Conservation (phyloP, 2,113 vertebrate genomes). For the Grus americana region DNA sequence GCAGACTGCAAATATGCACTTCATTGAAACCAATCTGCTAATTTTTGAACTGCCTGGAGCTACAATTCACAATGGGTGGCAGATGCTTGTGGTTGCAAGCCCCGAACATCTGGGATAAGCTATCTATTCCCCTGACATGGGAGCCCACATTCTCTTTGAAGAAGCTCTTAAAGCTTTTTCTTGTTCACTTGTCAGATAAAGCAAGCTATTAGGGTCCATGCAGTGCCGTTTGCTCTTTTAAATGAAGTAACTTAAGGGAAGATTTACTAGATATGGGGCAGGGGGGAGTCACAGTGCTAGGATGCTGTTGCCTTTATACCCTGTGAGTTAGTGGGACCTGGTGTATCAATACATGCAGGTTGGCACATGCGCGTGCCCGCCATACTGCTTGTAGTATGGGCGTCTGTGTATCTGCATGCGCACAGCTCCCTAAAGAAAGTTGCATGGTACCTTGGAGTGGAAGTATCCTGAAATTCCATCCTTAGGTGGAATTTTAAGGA, state of each 20-base stretch:
- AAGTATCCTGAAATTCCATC: background rate
- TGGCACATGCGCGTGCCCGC: background rate
- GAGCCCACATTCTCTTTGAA: slow-evolving; percentile 8
- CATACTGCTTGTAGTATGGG: background rate
- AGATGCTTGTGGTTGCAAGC: slow-evolving; percentile 21
- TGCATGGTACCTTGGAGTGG: background rate
- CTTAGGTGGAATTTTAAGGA: background rate
- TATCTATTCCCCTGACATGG: slow-evolving; percentile 5
- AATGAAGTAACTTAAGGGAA: background rate
- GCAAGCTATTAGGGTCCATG: background rate
- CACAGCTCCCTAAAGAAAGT: background rate
- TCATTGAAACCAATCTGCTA: slow-evolving; percentile 38
- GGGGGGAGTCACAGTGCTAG: background rate
- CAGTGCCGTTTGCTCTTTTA: background rate
- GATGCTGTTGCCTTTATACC: background rate
- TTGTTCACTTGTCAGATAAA: background rate
- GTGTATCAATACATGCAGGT: background rate
- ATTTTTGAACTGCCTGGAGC: slow-evolving; percentile 41
- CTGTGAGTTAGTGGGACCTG: background rate
- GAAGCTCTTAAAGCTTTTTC: slow-evolving; percentile 7
- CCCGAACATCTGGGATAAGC: background rate
- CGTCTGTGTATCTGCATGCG: background rate
- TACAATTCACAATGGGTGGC: background rate
- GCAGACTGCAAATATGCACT: slow-evolving; percentile 25
- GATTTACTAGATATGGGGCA: background rate